Base-by-base conservation (phyloP, 2,113 vertebrate genomes). In the Eurystomus gularis region DNA sequence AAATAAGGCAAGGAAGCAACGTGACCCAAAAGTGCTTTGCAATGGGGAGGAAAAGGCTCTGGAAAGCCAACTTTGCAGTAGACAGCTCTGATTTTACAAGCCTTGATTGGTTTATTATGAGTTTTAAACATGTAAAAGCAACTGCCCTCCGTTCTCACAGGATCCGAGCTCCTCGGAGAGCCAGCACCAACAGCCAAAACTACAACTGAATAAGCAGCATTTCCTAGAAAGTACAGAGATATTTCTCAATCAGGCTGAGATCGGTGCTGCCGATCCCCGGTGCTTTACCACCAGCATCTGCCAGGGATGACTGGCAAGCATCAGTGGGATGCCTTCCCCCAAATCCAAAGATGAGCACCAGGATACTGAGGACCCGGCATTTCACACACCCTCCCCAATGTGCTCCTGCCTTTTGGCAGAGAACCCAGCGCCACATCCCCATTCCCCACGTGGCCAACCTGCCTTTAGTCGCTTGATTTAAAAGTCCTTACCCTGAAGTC, bases 101-200 rank as follows among this genome's bases (percentile, higher is more conserved):
- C 49, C 33, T 48, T 4, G 61, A 8, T 2, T 13, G 62, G 46
- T 62, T 60, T 14, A 28, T 52, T 62, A 49, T 49, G 20, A 66
- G 21, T 68, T 86, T 72, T 48, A 60, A 86, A 48, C 8, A 9
- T 37, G 54, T 15, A 65, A 70, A 86, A 94, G 72, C 2, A 2
- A 51, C 39, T 0, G 0, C 58, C 25, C 44, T 89, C 54, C 49
- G 26, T 60, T 55, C 64, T 81, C 68, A 71, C 0, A 0, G 39
- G 61, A 48, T 77, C 24, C 5, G 2, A 61, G 62, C 17, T 90
- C 55, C 64, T 96, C 1, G 0, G 60, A 93, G 51, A 82, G 73
- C 46, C 4, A 1, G 44, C 0, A 0, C 39, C 0, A 0, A 60
- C 0, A 0, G 82, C 76, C 89, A 88, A 49, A 80, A 69, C 10